Conservation (phyloP, 2,888 invertebrate species). For the Molanna angustata region DNA sequence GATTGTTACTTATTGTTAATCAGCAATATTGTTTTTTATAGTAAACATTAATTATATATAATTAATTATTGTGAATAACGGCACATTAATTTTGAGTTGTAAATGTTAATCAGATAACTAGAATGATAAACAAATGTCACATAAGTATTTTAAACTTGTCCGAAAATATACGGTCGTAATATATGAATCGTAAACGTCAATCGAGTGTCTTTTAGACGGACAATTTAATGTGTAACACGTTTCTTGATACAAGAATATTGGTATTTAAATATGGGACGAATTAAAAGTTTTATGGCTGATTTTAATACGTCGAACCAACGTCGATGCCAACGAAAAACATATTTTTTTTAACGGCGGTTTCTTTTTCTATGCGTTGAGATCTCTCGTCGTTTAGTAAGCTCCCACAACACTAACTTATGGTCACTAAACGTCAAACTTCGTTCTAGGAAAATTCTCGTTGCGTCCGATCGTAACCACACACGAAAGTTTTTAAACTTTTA, state of each 20-base stretch:
- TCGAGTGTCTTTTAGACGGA: constrained; percentile 9
- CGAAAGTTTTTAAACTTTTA: no score
- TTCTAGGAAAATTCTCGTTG: no score
- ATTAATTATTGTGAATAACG: no score
- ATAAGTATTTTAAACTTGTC: not conserved
- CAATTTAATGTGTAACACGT: constrained; percentile 26
- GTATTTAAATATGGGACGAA: constrained; percentile 3
- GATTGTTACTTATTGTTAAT: no score
- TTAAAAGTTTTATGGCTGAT: constrained; percentile 23
- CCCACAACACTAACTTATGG: no score
- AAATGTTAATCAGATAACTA: not conserved
- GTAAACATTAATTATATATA: no score
- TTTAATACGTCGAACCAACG: constrained; percentile 15
- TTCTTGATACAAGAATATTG: constrained; percentile 9
- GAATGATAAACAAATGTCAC: constrained; percentile 6
- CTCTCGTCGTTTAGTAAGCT: constrained; percentile 5
- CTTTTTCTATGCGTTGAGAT: not conserved
- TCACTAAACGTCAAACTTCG: constrained; percentile 5
- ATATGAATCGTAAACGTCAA: constrained; percentile 20
- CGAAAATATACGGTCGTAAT: constrained; percentile 16
- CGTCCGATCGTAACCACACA: no score
- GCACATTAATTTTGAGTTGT: no score
- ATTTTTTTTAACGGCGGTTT: not conserved
- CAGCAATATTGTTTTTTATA: no score
- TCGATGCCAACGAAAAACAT: constrained; percentile 9